phyloP scores from a whole-genome alignment of 2,888 invertebrate species.

The Scaptomyza caliginosa region DNA sequence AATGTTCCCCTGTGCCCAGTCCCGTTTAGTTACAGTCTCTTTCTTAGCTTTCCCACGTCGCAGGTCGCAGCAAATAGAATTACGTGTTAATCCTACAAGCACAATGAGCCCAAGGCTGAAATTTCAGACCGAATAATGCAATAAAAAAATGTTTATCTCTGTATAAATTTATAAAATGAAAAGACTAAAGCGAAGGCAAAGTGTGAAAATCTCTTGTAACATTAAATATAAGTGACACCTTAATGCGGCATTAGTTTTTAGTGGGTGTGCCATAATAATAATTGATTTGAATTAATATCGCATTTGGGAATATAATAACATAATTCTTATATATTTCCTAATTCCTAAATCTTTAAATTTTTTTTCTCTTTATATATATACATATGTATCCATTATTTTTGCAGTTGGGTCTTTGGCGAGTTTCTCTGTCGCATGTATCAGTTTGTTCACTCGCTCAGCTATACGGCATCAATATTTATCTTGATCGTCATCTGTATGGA shows the following conservation, averaged over 20 bases:
- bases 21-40: too few species aligned
- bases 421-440: constrained; percentile 96
- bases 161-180: constrained; percentile 35
- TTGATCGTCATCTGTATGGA: constrained; percentile 94
- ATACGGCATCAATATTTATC: constrained; percentile 95
- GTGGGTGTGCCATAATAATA: constrained; percentile 53
- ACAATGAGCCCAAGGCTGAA: constrained; percentile 41
- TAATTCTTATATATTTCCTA: too few species aligned
- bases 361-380: too few species aligned
- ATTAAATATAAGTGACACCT: constrained; percentile 60
- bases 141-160: constrained; percentile 35
- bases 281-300: too few species aligned
- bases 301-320: too few species aligned
- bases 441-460: constrained; percentile 94
- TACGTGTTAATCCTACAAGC: constrained; percentile 52
- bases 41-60: not conserved
- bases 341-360: too few species aligned
- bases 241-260: constrained; percentile 57
- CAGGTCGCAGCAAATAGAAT: constrained; percentile 38
- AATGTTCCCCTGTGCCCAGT: too few species aligned
- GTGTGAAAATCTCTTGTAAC: constrained; percentile 38
- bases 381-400: constrained; percentile 55
- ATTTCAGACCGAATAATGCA: constrained; percentile 37
- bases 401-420: constrained; percentile 92
- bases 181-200: not conserved